These are phyloP conservation scores for Hucho hucho DNA, from an alignment of 2,113 vertebrate species.

Conservation along the genomic window DNA sequence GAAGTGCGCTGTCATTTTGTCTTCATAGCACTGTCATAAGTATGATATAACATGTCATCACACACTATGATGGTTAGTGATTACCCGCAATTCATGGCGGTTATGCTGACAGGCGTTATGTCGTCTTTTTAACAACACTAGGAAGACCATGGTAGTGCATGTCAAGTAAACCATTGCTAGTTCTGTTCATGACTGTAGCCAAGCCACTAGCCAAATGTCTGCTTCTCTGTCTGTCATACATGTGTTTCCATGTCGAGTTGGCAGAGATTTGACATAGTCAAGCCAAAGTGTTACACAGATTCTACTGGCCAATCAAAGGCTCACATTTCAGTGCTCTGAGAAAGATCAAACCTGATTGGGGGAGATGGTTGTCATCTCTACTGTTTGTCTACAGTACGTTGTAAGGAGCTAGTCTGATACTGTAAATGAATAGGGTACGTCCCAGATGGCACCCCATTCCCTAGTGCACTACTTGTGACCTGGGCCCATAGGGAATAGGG, in stretches of 20 bases:
- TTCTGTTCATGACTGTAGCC: conserved; percentile 6
- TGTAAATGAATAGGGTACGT: not conserved
- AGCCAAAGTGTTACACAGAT: not conserved
- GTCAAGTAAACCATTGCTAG: too few relatives aligned
- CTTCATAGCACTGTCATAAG: not conserved
- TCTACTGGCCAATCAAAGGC: not conserved
- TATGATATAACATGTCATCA: too few relatives aligned
- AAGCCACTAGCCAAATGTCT: not conserved
- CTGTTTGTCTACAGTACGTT: not conserved
- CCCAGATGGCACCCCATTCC: too few relatives aligned
- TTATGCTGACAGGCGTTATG: too few relatives aligned
- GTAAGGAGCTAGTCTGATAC: not conserved
- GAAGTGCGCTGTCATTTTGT: not conserved
- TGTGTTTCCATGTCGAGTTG: not conserved
- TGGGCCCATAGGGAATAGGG: too few relatives aligned
- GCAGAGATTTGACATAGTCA: not conserved
- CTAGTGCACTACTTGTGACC: too few relatives aligned
- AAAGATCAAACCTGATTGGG: too few relatives aligned
- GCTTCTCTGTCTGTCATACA: conserved; percentile 6
- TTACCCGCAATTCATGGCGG: too few relatives aligned
- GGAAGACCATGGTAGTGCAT: too few relatives aligned
- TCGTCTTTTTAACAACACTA: too few relatives aligned
- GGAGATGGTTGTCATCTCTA: not conserved
- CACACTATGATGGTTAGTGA: too few relatives aligned
- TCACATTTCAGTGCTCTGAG: not conserved